Conservation (phyloP, 2,113 vertebrate species). For the Columba livia region DNA sequence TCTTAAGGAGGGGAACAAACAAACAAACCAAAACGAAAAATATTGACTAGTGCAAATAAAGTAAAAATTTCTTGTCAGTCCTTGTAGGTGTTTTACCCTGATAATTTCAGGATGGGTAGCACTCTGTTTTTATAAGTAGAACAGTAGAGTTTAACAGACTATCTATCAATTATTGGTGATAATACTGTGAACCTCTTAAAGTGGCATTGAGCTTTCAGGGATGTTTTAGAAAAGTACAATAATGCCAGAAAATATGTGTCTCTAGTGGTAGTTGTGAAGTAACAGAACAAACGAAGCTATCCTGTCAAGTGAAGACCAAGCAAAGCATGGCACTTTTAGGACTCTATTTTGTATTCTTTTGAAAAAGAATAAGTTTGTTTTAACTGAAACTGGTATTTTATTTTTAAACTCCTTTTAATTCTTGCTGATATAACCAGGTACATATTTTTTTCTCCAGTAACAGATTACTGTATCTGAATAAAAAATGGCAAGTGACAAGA, state of each 20-base stretch:
- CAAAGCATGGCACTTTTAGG: background rate
- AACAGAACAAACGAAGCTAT: background rate
- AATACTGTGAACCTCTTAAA: background rate
- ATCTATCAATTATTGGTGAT: background rate
- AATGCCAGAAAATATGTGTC: background rate
- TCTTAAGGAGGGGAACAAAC: background rate
- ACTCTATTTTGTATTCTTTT: background rate
- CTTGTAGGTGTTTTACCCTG: background rate
- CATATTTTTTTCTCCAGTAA: background rate
- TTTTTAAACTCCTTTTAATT: background rate
- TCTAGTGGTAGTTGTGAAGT: background rate
- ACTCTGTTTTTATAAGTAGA: background rate
- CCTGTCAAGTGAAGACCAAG: background rate
- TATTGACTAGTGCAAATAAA: background rate
- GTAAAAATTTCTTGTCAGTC: background rate
- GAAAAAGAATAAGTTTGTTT: background rate
- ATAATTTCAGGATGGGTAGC: background rate
- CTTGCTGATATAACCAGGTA: background rate
- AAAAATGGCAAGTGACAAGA: background rate
- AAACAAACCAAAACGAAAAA: background rate
- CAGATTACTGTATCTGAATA: background rate
- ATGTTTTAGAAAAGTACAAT: background rate
- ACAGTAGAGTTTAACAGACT: background rate
- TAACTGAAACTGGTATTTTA: background rate
- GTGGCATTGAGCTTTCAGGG: background rate